Conservation (phyloP, 64 coral and sea anemone genomes). For the Astreopora myriophthalma region DNA sequence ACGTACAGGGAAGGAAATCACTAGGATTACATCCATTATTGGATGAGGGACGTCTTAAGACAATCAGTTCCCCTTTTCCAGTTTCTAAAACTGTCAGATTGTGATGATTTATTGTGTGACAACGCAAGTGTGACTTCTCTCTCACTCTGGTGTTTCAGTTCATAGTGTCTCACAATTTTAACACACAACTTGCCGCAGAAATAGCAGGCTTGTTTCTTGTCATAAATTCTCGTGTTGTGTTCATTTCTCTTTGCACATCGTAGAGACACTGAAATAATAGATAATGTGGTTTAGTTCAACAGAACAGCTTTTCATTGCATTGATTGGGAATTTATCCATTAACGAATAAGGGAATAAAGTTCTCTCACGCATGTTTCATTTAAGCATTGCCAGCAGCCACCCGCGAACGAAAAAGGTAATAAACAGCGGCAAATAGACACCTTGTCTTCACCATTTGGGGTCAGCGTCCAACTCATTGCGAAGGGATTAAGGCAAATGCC, state of each 20-base stretch:
- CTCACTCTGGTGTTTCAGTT: constrained; percentile 18
- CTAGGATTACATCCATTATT: background rate
- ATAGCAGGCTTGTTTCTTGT: constrained; percentile 8
- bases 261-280: background rate
- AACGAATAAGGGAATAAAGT: no score
- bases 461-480: no score
- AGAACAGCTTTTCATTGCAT: no score
- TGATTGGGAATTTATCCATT: no score
- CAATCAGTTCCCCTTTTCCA: constrained; percentile 39
- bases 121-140: constrained; percentile 23
- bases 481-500: no score
- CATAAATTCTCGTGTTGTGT: background rate
- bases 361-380: no score
- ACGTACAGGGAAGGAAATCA: constrained; percentile 50
- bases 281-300: no score
- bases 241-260: background rate
- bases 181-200: constrained; percentile 32
- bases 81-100: constrained; percentile 43
- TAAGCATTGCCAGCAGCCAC: no score
- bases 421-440: no score
- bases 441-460: no score
- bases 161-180: constrained; percentile 55
- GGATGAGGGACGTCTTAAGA: constrained; percentile 14
- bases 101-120: constrained; percentile 46
- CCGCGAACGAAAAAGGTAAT: no score